Evolutionary conservation across 35 echinoderm and acorn worm genomes (phyloP).

Genomic region (Lytechinus pictus): DNA sequence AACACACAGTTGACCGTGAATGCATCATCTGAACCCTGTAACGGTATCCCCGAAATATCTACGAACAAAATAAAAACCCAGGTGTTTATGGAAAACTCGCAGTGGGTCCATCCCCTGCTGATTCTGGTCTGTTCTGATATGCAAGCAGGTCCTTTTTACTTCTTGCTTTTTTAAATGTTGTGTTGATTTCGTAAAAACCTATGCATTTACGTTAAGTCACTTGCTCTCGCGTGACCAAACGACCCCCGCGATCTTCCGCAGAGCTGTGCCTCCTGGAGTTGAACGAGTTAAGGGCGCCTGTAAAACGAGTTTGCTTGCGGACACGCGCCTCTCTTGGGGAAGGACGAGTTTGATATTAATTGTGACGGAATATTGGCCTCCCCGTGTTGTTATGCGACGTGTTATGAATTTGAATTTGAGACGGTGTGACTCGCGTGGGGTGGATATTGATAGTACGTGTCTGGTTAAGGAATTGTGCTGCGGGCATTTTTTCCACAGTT

Average conservation of each 20-base stretch:
- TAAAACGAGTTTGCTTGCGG: neutral
- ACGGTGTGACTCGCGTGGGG: neutral
- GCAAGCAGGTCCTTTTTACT: neutral
- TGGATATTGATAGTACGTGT: neutral
- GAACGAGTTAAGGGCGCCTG: neutral
- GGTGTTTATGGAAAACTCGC: slow-evolving; percentile 20
- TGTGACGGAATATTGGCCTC: neutral
- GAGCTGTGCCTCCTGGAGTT: neutral
- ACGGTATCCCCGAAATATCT: neutral
- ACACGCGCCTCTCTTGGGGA: neutral
- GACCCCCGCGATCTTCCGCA: neutral
- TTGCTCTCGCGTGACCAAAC: neutral
- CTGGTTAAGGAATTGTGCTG: neutral
- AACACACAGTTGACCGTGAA: neutral
- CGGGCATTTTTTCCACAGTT: neutral
- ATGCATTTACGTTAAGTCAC: neutral
- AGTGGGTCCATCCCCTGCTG: slow-evolving; percentile 29
- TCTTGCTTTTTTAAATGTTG: neutral
- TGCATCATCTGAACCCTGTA: neutral
- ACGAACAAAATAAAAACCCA: neutral
- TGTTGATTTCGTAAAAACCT: neutral
- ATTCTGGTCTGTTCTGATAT: neutral
- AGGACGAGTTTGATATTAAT: slow-evolving; percentile 5
- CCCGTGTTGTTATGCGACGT: slow-evolving; percentile 8
- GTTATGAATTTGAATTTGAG: slow-evolving; percentile 3